Conservation (phyloP, 2,113 vertebrate species). For the Gorsachius goisagi region DNA sequence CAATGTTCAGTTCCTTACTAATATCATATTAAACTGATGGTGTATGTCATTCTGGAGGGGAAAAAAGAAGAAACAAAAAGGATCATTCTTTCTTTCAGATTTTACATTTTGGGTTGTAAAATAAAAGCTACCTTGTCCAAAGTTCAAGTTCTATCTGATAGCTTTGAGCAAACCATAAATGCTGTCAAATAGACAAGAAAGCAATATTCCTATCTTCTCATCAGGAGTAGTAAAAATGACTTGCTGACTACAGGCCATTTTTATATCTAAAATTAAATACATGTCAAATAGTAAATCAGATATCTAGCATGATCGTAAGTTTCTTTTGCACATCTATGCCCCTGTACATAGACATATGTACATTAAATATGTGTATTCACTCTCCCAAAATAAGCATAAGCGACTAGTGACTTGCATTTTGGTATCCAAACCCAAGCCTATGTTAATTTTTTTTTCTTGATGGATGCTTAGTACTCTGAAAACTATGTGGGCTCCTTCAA, state of each 20-base stretch:
- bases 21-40: background rate
- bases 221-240: background rate
- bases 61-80: background rate
- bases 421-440: background rate
- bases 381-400: background rate
- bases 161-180: background rate
- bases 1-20: background rate
- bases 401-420: background rate
- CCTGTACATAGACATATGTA: background rate
- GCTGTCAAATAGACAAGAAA: background rate
- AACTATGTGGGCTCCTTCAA: background rate
- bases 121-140: background rate
- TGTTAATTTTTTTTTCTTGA: background rate
- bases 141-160: background rate
- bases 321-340: background rate
- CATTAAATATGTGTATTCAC: background rate
- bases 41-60: background rate
- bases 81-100: background rate
- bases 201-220: background rate
- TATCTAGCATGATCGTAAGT: background rate
- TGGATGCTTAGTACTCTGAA: background rate
- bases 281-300: background rate
- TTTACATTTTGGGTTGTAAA: background rate
- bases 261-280: background rate
- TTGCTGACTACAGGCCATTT: background rate